A percentile compares a stretch with the other conserved stretches of the same genome.
Evolutionary conservation across 2,888 invertebrate genomes (phyloP).

Genomic region (Drosophila mettleri): DNA sequence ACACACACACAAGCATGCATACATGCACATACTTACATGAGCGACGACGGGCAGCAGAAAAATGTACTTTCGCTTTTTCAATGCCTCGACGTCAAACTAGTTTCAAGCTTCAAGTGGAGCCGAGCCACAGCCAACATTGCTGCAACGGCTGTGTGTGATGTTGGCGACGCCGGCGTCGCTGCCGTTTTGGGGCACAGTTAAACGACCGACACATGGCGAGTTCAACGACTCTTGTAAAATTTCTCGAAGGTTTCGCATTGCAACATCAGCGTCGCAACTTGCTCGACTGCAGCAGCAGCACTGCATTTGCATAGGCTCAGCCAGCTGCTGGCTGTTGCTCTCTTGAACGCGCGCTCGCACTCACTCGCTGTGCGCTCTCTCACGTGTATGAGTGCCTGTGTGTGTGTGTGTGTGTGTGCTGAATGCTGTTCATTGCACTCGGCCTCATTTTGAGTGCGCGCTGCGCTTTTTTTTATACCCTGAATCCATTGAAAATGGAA

Average conservation of each 20-base stretch:
- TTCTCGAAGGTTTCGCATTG: constrained; percentile 84
- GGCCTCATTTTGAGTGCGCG: constrained; percentile 73
- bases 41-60: constrained; percentile 52
- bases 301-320: constrained; percentile 67
- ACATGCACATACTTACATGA: neutral
- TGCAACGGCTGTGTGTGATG: constrained; percentile 54
- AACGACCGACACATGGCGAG: constrained; percentile 68
- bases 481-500: too few relatives aligned
- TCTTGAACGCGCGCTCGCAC: constrained; percentile 2
- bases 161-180: constrained; percentile 27
- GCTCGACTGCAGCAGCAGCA: constrained; percentile 56
- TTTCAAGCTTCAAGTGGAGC: constrained; percentile 62
- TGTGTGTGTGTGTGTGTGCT: constrained; percentile 55
- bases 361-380: constrained; percentile 29
- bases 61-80: constrained; percentile 85
- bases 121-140: constrained; percentile 69
- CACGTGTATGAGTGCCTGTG: too few relatives aligned
- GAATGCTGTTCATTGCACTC: constrained; percentile 84
- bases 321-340: constrained; percentile 6
- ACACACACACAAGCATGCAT: neutral
- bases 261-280: constrained; percentile 72
- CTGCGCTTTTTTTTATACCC: constrained; percentile 54
- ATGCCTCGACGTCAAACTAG: constrained; percentile 83
- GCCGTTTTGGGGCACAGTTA: constrained; percentile 67
- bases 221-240: constrained; percentile 83